phyloP scores from a whole-genome alignment of 2,797 vertebrate species.

The Denticeps clupeoides region DNA sequence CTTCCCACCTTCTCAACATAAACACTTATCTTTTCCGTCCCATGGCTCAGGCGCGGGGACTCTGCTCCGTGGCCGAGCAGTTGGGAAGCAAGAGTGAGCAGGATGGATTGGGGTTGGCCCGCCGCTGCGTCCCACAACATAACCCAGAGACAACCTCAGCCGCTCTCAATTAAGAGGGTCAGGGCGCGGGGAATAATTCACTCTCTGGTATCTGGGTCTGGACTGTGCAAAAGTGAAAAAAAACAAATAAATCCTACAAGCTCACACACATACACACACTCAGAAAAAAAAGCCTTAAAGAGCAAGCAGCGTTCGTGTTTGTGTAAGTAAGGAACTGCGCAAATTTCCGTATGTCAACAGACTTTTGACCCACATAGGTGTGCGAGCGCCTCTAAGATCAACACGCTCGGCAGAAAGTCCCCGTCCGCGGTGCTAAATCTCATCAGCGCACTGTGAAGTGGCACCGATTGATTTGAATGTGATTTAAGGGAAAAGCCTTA shows the following conservation, averaged over 20 bases:
- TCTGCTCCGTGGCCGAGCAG: conserved; percentile 43
- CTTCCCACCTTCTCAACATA: conserved; percentile 9
- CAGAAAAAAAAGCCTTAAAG: no score
- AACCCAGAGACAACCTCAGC: conserved; percentile 44
- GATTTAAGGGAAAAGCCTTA: not conserved
- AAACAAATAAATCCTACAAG: no score
- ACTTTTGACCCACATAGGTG: conserved; percentile 1
- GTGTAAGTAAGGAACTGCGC: not conserved
- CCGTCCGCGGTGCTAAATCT: not conserved
- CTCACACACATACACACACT: no score
- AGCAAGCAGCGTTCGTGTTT: not conserved
- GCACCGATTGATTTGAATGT: not conserved
- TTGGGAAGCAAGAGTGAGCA: conserved; percentile 31
- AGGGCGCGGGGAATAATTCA: conserved; percentile 52
- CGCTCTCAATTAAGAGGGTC: conserved; percentile 62
- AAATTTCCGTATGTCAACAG: conserved; percentile 4
- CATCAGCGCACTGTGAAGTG: not conserved
- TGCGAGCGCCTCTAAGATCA: not conserved
- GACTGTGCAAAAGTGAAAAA: conserved; percentile 40
- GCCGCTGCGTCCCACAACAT: conserved; percentile 27
- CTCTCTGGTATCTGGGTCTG: conserved; percentile 51
- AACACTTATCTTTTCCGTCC: conserved; percentile 28
- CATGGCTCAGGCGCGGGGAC: conserved; percentile 27
- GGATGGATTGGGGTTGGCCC: conserved; percentile 43
- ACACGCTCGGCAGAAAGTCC: not conserved